Evolutionary conservation across 2,113 vertebrate species (phyloP).

Genomic region (Sardina pilchardus): DNA sequence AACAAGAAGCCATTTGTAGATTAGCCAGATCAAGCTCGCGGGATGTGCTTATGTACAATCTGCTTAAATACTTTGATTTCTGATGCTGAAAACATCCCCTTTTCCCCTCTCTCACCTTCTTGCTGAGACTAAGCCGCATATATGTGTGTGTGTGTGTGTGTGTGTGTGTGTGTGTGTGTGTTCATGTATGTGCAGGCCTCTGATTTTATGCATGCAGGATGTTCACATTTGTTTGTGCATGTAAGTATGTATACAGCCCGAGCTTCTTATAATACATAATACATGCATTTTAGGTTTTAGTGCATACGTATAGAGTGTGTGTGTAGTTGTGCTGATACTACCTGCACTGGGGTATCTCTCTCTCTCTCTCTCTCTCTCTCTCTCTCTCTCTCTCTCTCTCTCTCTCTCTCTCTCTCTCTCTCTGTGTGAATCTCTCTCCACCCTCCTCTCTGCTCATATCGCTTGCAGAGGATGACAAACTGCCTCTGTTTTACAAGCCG

Average conservation of each 20-base stretch:
- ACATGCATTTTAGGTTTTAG: not conserved
- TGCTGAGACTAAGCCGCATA: not conserved
- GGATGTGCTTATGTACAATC: conserved; percentile 69
- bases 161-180: not conserved
- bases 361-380: not conserved
- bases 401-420: not conserved
- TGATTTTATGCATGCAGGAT: not conserved
- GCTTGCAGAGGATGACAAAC: conserved; percentile 58
- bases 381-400: not conserved
- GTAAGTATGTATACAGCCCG: not conserved
- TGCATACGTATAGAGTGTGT: not conserved
- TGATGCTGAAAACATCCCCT: conserved; percentile 52
- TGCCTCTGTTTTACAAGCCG: conserved; percentile 51
- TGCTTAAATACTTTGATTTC: conserved; percentile 68
- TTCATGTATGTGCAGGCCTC: not conserved
- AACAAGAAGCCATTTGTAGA: conserved; percentile 75
- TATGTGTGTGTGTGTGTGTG: conserved; percentile 9
- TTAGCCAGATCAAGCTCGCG: conserved; percentile 69
- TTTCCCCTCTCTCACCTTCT: not conserved
- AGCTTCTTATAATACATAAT: not conserved
- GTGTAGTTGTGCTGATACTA: not conserved
- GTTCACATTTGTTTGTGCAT: not conserved
- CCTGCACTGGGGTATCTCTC: not conserved
- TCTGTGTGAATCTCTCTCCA: not conserved
- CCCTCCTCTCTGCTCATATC: conserved; percentile 44